Percentiles rank a stretch among this genome's conserved stretches.
Evolutionary conservation across 2,797 vertebrate genomes (phyloP).

Genomic region (Numenius phaeopus): DNA sequence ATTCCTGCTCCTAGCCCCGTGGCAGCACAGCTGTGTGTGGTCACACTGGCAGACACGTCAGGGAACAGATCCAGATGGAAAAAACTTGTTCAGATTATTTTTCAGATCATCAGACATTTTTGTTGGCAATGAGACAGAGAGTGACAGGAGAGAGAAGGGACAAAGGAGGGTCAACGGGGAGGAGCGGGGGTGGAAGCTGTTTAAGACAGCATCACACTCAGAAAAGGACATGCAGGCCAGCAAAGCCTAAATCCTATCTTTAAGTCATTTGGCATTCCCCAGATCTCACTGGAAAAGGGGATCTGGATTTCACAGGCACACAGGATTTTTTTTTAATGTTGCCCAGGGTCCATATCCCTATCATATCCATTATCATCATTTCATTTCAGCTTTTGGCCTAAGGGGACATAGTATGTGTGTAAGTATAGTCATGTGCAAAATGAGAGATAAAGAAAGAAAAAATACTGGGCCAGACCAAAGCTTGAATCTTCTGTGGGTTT

Average conservation of each 20-base stretch:
- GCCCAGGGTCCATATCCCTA: neutral
- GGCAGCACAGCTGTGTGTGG: neutral
- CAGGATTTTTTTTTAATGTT: neutral
- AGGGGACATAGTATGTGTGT: neutral
- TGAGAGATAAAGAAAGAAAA: neutral
- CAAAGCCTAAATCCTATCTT: neutral
- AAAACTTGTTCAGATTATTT: neutral
- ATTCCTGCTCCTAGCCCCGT: fast-evolving
- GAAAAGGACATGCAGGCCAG: neutral
- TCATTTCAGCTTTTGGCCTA: neutral
- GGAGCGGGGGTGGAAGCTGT: neutral
- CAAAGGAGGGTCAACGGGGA: fast-evolving
- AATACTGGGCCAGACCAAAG: neutral
- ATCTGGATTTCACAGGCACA: neutral
- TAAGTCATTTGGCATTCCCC: neutral
- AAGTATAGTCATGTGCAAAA: neutral
- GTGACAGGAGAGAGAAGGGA: neutral
- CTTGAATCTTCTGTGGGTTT: neutral
- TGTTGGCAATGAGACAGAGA: neutral
- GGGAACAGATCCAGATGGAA: neutral
- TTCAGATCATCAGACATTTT: neutral
- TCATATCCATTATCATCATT: neutral
- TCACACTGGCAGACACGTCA: neutral
- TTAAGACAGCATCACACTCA: neutral
- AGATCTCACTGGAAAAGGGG: neutral